phyloP scores from a whole-genome alignment of 2,113 vertebrate genomes.

The Hyperopisus bebe region DNA sequence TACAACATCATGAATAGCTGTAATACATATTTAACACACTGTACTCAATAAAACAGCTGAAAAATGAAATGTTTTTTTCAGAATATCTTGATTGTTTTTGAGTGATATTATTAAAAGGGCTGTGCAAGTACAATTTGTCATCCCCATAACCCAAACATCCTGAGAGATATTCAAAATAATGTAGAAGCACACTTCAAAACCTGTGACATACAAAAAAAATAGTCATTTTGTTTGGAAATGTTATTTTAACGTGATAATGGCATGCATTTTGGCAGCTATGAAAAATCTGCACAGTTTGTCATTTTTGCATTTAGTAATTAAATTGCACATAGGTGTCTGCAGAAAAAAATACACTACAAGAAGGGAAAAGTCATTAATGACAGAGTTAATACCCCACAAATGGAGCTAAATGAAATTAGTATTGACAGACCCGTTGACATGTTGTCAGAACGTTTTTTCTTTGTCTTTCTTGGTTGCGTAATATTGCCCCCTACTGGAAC shows the following conservation, averaged over 20 bases:
- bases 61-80: background rate
- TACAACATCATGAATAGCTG: background rate
- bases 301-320: background rate
- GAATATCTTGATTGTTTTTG: background rate
- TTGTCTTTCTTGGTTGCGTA: background rate
- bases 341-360: background rate
- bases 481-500: background rate
- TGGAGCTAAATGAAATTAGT: background rate
- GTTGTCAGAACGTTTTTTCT: background rate
- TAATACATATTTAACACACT: background rate
- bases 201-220: background rate
- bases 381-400: background rate
- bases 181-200: background rate
- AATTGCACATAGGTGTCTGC: background rate
- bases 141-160: background rate
- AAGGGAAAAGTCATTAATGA: background rate
- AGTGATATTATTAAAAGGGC: background rate
- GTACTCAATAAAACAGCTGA: background rate
- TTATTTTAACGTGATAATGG: background rate
- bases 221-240: background rate
- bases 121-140: background rate
- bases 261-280: background rate
- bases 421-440: background rate
- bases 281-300: background rate
- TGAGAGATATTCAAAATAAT: background rate